Evolutionary conservation across 2,888 invertebrate species (phyloP), one percentile per base, ranked within the genome.

Genomic region (Drosophila maculinotata): DNA sequence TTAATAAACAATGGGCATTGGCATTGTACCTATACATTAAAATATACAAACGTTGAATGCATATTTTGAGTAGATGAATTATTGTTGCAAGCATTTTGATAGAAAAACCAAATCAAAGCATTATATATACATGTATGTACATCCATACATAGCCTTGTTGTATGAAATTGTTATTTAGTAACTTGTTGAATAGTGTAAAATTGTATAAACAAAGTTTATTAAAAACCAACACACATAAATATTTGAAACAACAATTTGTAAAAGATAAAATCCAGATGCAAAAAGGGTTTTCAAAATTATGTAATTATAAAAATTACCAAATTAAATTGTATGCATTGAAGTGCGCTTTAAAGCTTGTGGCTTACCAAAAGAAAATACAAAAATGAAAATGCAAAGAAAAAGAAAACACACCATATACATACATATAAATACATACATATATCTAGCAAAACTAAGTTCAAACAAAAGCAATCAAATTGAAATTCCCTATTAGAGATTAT

Each of bases 271-370:
- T 28, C 30, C 31, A 53, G 25, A 58, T 48, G 15, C 23, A 23
- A 38, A 5, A 44, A 10, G 10, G 25, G 44, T 66, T 63, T 73
- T 65, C 30, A n/a, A 60, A 63, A 69, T 70, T 49, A 44, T 33
- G 39, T 20, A 23, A 49, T 20, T 36, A 33, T 12, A 58, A 33
- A 57, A 52, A 56, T 51, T 44, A 45, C 28, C 7, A 48, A 77
- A 56, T 51, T 45, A 60, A 62, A 73, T 56, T 54, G 73, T 82
- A 57, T 57, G 82, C 70, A 79, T 82, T 83, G 69, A 85, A 71
- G 73, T 81, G 83, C 83, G 83, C 83, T 87, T 82, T 76, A 75
- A 82, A 79, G 83, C 83, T 84, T 84, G 83, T 81, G 83, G 83
- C 83, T 87, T 84, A 84, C 64, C 57, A 62, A 59, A 41, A 47